Percentiles rank a stretch among this genome's conserved stretches.
These are phyloP conservation scores for Plutomurus gul DNA, from an alignment of 1,140 invertebrate genomes.

Conservation along the genomic window DNA sequence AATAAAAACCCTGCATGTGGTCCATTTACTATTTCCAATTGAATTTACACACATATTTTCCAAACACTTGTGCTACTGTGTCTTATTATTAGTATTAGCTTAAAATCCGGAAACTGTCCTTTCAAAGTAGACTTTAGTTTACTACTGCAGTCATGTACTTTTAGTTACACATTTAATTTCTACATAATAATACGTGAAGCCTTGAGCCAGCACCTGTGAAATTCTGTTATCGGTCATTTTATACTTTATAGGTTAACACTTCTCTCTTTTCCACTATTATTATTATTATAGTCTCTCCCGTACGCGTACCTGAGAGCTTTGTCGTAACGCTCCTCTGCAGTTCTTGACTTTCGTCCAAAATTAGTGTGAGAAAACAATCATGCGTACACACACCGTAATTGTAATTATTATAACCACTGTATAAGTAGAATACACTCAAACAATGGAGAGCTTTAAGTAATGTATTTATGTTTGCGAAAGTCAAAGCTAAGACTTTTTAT, in stretches of 20 bases:
- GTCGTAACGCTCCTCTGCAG: neutral
- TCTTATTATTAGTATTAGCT: neutral
- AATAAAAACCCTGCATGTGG: conserved; percentile 1
- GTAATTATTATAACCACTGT: no score
- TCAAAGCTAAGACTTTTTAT: no score
- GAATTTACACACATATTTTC: neutral
- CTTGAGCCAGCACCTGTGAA: neutral
- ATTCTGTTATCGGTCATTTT: neutral
- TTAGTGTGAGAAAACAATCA: neutral
- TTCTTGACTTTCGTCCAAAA: neutral
- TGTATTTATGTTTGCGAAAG: no score
- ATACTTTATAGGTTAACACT: no score
- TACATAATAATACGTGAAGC: neutral
- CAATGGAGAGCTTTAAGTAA: no score
- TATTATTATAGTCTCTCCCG: neutral
- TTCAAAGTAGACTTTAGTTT: neutral
- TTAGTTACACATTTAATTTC: neutral
- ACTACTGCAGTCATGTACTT: neutral
- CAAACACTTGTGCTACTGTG: neutral
- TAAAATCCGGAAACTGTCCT: conserved; percentile 10
- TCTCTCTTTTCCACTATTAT: neutral
- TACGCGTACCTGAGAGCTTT: neutral
- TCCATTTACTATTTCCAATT: conserved; percentile 11
- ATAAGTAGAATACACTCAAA: no score
- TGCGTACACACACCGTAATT: no score